phyloP scores from a whole-genome alignment of 2,888 invertebrate species.

The Aspidiotus rigidus region DNA sequence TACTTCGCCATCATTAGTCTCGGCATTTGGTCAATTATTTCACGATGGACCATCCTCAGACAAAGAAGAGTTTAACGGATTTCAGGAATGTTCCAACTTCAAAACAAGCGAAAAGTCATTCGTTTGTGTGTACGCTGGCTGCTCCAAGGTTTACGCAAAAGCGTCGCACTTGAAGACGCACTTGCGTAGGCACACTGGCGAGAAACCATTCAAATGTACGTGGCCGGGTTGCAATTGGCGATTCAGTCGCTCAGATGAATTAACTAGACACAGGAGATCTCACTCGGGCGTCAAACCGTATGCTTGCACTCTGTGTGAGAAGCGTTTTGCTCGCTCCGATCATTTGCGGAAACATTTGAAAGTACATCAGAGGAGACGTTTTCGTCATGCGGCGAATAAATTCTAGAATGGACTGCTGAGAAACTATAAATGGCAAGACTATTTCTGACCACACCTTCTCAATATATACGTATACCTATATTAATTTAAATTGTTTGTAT shows the following conservation, averaged over 20 bases:
- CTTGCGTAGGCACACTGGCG: conserved; percentile 71
- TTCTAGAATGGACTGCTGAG: not conserved
- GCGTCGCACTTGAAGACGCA: conserved; percentile 85
- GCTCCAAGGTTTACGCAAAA: conserved; percentile 76
- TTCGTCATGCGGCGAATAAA: not conserved
- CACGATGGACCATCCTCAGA: not conserved
- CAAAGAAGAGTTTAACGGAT: not conserved
- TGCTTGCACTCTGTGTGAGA: conserved; percentile 75
- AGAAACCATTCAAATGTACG: conserved; percentile 63
- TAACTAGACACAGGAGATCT: conserved; percentile 85
- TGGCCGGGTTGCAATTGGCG: conserved; percentile 82
- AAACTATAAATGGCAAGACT: not conserved
- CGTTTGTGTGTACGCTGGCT: conserved; percentile 41
- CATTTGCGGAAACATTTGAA: conserved; percentile 87
- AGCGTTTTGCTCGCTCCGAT: conserved; percentile 85
- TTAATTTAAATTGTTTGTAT: no score
- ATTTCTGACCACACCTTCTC: no score
- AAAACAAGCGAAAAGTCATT: conserved; percentile 18
- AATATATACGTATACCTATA: no score
- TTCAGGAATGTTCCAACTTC: not conserved
- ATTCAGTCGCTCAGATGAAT: conserved; percentile 88
- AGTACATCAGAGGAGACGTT: conserved; percentile 49
- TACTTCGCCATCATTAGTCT: not conserved
- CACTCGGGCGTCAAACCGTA: conserved; percentile 93
- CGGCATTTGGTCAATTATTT: no score